phyloP scores from a whole-genome alignment of 1,140 invertebrate species.

The Heliconius eleuchia region DNA sequence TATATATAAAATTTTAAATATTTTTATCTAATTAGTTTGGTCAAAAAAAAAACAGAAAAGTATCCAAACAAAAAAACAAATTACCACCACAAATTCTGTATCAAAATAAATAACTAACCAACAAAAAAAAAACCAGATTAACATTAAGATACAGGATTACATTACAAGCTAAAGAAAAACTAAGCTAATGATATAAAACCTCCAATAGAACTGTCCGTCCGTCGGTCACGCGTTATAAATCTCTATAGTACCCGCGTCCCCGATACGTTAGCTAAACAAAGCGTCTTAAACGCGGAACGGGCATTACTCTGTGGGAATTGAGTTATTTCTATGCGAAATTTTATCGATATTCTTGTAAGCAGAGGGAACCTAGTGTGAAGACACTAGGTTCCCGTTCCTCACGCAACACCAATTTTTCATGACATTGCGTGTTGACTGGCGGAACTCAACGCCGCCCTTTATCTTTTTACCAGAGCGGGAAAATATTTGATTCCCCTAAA shows the following conservation, averaged over 20 bases:
- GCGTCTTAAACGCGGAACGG: conserved; percentile 10
- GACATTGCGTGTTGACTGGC: too few species aligned
- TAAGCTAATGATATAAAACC: conserved; percentile 3
- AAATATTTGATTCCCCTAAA: neutral
- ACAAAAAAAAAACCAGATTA: neutral
- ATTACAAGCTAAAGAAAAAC: neutral
- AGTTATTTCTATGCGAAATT: conserved; percentile 17
- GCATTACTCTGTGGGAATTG: conserved; percentile 4
- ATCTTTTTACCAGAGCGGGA: too few species aligned
- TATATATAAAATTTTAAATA: neutral
- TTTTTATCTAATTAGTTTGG: too few species aligned
- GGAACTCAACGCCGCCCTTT: too few species aligned
- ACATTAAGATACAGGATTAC: neutral
- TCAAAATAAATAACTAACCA: neutral
- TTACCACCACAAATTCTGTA: neutral
- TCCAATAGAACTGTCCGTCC: neutral
- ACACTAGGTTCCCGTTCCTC: too few species aligned
- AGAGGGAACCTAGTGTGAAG: too few species aligned
- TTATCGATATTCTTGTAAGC: neutral
- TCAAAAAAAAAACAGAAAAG: too few species aligned
- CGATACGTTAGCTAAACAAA: conserved; percentile 29
- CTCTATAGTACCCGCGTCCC: conserved; percentile 16
- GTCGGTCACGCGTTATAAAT: conserved; percentile 30
- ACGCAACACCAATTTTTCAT: too few species aligned
- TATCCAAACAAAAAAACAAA: neutral